Base-by-base conservation (phyloP, 2,113 vertebrate genomes). In the Murina feae region DNA sequence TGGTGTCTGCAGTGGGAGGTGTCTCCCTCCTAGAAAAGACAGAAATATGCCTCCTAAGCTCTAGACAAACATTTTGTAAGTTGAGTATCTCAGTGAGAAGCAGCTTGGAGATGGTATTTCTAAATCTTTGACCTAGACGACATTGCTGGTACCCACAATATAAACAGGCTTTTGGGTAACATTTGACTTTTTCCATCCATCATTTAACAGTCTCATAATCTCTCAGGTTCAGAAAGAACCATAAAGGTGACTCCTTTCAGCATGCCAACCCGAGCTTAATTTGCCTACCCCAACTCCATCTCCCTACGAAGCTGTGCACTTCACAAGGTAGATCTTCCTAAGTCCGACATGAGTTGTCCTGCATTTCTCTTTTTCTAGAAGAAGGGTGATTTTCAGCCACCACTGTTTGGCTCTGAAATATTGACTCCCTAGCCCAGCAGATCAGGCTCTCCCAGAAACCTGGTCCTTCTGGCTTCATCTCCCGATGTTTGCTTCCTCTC, bases 401-500 rank as follows among this genome's bases (percentile, higher is more conserved):
- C 39, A 5, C 44, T 44, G 44, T 44, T 12, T 0, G 1, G 1
- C 0, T 6, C 17, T 2, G 1, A 30, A 17, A 21, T 17, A 17
- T 16, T 16, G 12, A 23, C 21, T 44, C 21, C 0, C 8, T 2
- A 55, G 18, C 65, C 5, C 17, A 9, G 4, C 9, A 13, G 18
- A 5, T 12, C 5, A 13, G 74, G 32, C 5, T 37, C 18, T 23
- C 9, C 14, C 30, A 2, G 39, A 39, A 51, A 30, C 23, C 55
- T 0, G 2, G 28, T 2, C 11, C n/a, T 21, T 13, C 69, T 1
- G 4, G 25, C 35, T 20, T 21, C 9, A 0, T 0, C 1, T 8
- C 49, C 44, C 2, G 14, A 20, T 78, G 49, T 78, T 12, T 3
- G 2, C 75, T 78, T 23, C 32, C 75, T 51, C 58, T 11, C 23